phyloP scores from a whole-genome alignment of 2,888 invertebrate genomes.

The Ectemnius cavifrons region DNA sequence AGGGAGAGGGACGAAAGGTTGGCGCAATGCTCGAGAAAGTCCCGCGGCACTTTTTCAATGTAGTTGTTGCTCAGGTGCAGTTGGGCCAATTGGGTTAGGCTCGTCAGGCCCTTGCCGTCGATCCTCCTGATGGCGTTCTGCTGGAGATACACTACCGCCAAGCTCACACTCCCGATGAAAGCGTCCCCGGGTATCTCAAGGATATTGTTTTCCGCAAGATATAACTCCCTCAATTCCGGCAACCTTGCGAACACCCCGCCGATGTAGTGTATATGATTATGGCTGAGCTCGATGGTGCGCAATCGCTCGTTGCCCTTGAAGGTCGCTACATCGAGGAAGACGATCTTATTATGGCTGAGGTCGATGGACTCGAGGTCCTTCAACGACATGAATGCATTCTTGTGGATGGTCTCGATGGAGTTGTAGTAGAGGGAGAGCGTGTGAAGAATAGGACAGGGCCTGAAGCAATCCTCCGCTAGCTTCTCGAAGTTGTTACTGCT shows the following conservation, averaged over 20 bases:
- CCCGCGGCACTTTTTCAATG: slow-evolving; percentile 87
- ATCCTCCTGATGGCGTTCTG: slow-evolving; percentile 90
- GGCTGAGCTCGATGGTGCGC: slow-evolving; percentile 90
- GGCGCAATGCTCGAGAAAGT: slow-evolving; percentile 86
- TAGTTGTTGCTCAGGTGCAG: slow-evolving; percentile 93
- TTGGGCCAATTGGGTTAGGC: slow-evolving; percentile 87
- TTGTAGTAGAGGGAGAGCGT: slow-evolving; percentile 92
- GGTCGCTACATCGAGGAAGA: slow-evolving; percentile 85
- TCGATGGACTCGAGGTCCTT: slow-evolving; percentile 89
- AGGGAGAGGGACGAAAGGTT: slow-evolving; percentile 90
- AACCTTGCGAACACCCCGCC: slow-evolving; percentile 90
- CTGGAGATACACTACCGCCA: slow-evolving; percentile 91
- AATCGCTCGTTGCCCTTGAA: slow-evolving; percentile 88
- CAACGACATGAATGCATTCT: slow-evolving; percentile 87
- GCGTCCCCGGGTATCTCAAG: slow-evolving; percentile 89
- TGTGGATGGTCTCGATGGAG: slow-evolving; percentile 87
- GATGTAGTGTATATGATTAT: slow-evolving; percentile 93
- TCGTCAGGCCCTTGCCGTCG: slow-evolving; percentile 86
- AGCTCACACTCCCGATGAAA: slow-evolving; percentile 86
- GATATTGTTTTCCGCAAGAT: slow-evolving; percentile 93
- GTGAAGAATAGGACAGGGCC: slow-evolving; percentile 87
- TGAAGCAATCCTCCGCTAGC: slow-evolving; percentile 87
- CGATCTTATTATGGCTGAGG: slow-evolving; percentile 92
- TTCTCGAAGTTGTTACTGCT: slow-evolving; percentile 91
- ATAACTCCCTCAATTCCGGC: slow-evolving; percentile 88